phyloP scores from a whole-genome alignment of 2,797 vertebrate genomes.

The Chelidonichthys spinosus region DNA sequence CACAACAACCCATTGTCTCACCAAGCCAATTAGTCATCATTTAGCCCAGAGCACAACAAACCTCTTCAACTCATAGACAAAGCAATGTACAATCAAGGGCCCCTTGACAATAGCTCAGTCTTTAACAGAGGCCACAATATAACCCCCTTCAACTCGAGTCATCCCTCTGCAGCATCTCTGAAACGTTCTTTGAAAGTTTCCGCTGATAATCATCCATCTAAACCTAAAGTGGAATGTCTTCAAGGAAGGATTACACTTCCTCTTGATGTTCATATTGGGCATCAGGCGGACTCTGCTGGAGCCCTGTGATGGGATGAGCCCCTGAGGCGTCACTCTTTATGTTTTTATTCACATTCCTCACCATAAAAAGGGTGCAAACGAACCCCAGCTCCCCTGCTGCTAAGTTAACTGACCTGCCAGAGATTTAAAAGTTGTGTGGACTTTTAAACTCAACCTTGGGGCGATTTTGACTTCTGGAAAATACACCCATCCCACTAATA shows the following conservation, averaged over 20 bases:
- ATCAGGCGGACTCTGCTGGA: conserved; percentile 7
- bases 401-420: conserved; percentile 38
- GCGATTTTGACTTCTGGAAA: conserved; percentile 30
- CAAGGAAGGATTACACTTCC: neutral
- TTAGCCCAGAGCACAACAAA: conserved; percentile 60
- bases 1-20: conserved; percentile 53
- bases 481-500: conserved; percentile 39
- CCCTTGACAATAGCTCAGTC: conserved; percentile 41
- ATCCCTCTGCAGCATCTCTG: neutral
- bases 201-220: neutral
- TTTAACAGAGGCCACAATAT: conserved; percentile 19
- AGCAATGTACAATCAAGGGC: conserved; percentile 42
- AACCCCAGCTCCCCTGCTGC: conserved; percentile 26
- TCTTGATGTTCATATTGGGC: neutral
- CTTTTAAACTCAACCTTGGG: conserved; percentile 30
- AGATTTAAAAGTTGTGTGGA: conserved; percentile 13
- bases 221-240: neutral
- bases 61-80: conserved; percentile 63
- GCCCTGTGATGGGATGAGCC: conserved; percentile 36
- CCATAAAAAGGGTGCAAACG: conserved; percentile 56
- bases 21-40: conserved; percentile 54
- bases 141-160: conserved; percentile 32
- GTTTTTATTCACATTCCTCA: conserved; percentile 69
- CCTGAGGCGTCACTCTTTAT: conserved; percentile 28
- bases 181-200: neutral